phyloP scores from a whole-genome alignment of 2,797 vertebrate genomes.

The Cyprinella venusta region DNA sequence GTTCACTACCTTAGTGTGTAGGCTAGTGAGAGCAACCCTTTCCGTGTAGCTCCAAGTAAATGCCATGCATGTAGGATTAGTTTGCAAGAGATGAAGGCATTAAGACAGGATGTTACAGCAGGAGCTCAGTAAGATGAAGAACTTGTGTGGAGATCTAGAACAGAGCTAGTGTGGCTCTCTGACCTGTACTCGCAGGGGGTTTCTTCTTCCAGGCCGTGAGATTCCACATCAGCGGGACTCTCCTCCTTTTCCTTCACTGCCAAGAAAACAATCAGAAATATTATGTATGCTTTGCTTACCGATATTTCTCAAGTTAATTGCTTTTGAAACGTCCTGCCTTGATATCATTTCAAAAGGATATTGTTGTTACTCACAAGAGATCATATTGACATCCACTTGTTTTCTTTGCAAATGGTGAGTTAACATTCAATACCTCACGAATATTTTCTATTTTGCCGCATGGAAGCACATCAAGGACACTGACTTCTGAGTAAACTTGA shows the following conservation, averaged over 20 bases:
- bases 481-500: conserved; percentile 13
- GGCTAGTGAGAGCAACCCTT: conserved; percentile 68
- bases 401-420: not conserved
- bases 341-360: conserved; percentile 22
- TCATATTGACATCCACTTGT: not conserved
- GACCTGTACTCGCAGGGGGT: conserved; percentile 93
- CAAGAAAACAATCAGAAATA: conserved; percentile 5
- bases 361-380: not conserved
- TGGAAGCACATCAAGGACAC: conserved; percentile 39
- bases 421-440: conserved; percentile 2
- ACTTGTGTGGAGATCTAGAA: conserved; percentile 1
- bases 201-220: conserved; percentile 85
- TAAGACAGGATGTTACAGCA: conserved; percentile 60
- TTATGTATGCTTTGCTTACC: not conserved
- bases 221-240: conserved; percentile 83
- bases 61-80: conserved; percentile 66
- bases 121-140: conserved; percentile 52
- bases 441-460: conserved; percentile 2
- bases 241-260: conserved; percentile 97
- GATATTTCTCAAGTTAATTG: not conserved
- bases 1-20: conserved; percentile 33
- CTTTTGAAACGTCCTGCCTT: conserved; percentile 6
- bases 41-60: conserved; percentile 69
- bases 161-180: conserved; percentile 55
- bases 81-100: conserved; percentile 72